Evolutionary conservation across 2,113 vertebrate genomes (phyloP).

Genomic region (Corvus cornix): DNA sequence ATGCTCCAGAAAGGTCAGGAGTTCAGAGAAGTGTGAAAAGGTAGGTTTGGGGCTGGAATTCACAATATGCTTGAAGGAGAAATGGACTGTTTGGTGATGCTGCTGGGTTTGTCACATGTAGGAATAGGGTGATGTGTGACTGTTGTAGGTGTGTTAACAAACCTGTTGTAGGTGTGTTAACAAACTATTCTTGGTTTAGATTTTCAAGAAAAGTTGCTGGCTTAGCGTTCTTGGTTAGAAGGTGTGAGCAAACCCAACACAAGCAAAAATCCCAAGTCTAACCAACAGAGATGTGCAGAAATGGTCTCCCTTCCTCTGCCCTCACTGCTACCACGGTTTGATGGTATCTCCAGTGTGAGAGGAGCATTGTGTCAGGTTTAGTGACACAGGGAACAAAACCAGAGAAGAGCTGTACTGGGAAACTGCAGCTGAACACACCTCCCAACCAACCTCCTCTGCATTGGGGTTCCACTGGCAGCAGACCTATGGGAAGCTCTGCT

Average conservation of each 20-base stretch:
- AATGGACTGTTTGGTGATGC: background rate
- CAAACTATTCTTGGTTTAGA: background rate
- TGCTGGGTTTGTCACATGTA: background rate
- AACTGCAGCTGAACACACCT: background rate
- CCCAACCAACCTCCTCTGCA: background rate
- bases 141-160: background rate
- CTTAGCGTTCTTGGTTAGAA: background rate
- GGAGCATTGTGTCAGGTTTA: background rate
- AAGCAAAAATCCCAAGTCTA: background rate
- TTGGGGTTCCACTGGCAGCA: background rate
- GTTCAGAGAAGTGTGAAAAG: background rate
- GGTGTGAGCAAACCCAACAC: background rate
- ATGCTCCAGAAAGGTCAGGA: background rate
- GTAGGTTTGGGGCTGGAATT: background rate
- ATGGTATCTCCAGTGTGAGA: background rate
- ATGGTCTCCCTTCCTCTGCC: background rate
- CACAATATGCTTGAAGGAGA: background rate
- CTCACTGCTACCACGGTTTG: rapidly evolving
- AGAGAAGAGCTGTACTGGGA: background rate
- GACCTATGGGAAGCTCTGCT: background rate
- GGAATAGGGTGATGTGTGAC: background rate
- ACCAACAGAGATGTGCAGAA: background rate
- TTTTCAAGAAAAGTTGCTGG: background rate
- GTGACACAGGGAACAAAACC: background rate
- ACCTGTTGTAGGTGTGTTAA: background rate